These are phyloP conservation scores for Pelosia muscerda DNA, from an alignment of 2,888 invertebrate species.

Conservation along the genomic window DNA sequence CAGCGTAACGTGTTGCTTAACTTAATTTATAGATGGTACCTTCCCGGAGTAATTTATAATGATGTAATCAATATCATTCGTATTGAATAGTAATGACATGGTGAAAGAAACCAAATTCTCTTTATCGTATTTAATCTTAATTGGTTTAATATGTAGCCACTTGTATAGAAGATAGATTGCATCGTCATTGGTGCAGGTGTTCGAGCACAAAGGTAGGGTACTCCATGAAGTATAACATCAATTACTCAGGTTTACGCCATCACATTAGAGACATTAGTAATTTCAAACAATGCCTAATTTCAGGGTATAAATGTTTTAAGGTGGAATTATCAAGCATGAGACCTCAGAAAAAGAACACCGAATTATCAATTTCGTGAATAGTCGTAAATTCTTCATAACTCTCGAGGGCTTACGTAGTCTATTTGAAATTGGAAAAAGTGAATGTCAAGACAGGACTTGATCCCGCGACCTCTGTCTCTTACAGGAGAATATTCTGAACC, in stretches of 20 bases:
- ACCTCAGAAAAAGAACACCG: too few relatives aligned
- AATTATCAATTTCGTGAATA: too few relatives aligned
- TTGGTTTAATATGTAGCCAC: slow-evolving; percentile 22
- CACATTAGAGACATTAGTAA: neutral
- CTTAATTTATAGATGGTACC: neutral
- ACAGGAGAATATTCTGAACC: too few relatives aligned
- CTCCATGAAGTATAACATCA: neutral
- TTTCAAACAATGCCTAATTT: neutral
- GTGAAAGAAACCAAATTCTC: slow-evolving; percentile 5
- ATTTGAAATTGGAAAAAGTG: too few relatives aligned
- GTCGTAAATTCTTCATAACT: too few relatives aligned
- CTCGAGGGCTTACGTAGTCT: too few relatives aligned
- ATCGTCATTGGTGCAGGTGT: slow-evolving; percentile 5
- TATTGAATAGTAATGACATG: slow-evolving; percentile 8
- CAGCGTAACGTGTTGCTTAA: neutral
- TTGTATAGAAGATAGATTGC: neutral
- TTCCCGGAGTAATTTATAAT: slow-evolving; percentile 21
- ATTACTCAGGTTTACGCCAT: neutral
- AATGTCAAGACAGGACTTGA: too few relatives aligned
- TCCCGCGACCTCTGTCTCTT: too few relatives aligned
- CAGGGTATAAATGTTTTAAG: neutral
- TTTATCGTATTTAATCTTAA: slow-evolving; percentile 18
- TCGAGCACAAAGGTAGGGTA: neutral
- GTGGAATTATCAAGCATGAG: neutral
- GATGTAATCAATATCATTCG: slow-evolving; percentile 15